Evolutionary conservation across 2,888 invertebrate genomes (phyloP), one percentile per base, ranked within the genome.

Genomic region (Amiota communis): DNA sequence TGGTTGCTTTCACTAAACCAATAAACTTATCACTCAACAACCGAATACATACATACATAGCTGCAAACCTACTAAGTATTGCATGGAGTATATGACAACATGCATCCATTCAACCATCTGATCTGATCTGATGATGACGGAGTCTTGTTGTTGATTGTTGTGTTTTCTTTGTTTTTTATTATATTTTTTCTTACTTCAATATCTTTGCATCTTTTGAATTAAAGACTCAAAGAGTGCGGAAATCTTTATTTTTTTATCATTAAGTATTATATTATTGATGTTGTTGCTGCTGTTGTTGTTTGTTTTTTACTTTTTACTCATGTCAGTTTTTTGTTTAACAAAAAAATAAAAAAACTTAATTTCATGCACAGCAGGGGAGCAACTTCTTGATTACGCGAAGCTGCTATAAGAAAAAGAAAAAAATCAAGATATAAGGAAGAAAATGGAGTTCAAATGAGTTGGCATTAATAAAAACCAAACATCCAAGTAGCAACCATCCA

Each of bases 331-430:
- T 17, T 59, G 59, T 59, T 59, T 20, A 59, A 59, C 15, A 6
- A 59, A 57, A 10, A 57, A 15, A 57, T 15, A 57, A 59, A 59
- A n/a, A 15, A 59, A 59, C 57, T 59, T 59, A 59, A 59, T 59
- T 59, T 59, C 57, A 59, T 20, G 57, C 57, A 15, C 57, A 59
- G 57, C 57, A 59, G 57, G 57, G 57, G 57, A 59, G 17, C 57
- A 59, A 59, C 57, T 59, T 59, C 57, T 59, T 59, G 57, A 59
- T 59, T 59, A 59, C 57, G 57, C 57, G 20, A 17, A 59, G 17
- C 20, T n/a, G 57, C 9, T 15, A 15, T 17, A 11, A 11, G 11
- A 59, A 11, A 20, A 59, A 10, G n/a, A n/a, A 59, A 59, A 59
- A 17, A n/a, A 59, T 17, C 13, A 53, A 53, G n/a, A n/a, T 17